Conservation (phyloP, 2,113 vertebrate species). For the Poeciliopsis turrubarensis region DNA sequence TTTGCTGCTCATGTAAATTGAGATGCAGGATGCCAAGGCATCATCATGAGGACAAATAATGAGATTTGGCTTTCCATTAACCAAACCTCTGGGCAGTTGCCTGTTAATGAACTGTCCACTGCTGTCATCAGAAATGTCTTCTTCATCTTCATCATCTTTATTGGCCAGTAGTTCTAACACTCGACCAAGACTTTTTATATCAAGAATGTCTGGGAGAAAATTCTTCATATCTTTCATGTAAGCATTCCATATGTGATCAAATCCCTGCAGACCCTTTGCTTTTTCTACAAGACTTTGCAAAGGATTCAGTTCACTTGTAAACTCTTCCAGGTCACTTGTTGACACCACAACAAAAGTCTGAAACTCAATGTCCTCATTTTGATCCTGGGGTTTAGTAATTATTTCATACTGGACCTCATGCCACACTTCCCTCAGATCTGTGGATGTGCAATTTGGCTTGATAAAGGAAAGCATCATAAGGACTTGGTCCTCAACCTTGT, state of each 20-base stretch:
- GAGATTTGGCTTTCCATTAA: constrained; percentile 85
- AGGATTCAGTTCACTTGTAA: constrained; percentile 15
- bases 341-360: constrained; percentile 71
- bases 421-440: constrained; percentile 69
- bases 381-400: constrained; percentile 62
- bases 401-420: constrained; percentile 76
- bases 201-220: constrained; percentile 83
- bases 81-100: constrained; percentile 80
- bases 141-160: constrained; percentile 1
- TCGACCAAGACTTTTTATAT: constrained; percentile 82
- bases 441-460: constrained; percentile 76
- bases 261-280: constrained; percentile 50
- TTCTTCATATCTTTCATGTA: constrained; percentile 80
- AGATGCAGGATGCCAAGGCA: constrained; percentile 85
- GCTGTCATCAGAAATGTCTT: constrained; percentile 46
- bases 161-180: constrained; percentile 81
- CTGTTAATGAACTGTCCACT: constrained; percentile 53
- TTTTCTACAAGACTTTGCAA: constrained; percentile 47
- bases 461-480: constrained; percentile 92
- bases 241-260: constrained; percentile 82
- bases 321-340: constrained; percentile 17
- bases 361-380: constrained; percentile 73
- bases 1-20: constrained; percentile 88
- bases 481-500: constrained; percentile 72
- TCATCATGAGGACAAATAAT: constrained; percentile 85